Percentiles rank a stretch among this genome's conserved stretches.
Conservation (phyloP, 2,888 invertebrate genomes). For the Plagiodera versicolora region DNA sequence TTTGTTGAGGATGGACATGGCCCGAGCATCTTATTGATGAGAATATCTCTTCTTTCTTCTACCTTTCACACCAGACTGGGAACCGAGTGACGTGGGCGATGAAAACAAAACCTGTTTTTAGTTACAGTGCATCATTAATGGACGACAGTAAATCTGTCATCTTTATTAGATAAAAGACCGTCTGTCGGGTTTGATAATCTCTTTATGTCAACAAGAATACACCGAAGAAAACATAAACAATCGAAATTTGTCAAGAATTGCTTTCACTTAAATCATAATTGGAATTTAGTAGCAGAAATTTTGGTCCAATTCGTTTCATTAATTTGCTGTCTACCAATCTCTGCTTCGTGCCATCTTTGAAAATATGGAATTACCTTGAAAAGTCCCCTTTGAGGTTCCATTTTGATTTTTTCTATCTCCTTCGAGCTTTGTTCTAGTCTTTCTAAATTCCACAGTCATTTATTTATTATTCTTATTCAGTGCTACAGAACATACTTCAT, state of each 20-base stretch:
- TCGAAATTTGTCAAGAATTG: background rate
- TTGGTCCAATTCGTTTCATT: too few relatives aligned
- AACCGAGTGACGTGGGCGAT: slow-evolving; percentile 38
- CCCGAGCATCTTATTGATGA: background rate
- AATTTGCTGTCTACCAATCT: too few relatives aligned
- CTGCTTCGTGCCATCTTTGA: too few relatives aligned
- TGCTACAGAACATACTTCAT: too few relatives aligned
- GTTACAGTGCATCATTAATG: slow-evolving; percentile 43
- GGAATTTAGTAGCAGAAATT: too few relatives aligned
- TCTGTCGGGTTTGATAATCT: slow-evolving; percentile 36
- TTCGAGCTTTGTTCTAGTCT: too few relatives aligned
- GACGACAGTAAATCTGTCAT: slow-evolving; percentile 49
- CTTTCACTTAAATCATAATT: too few relatives aligned
- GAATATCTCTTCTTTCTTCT: slow-evolving; percentile 1
- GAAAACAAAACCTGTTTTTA: slow-evolving; percentile 43
- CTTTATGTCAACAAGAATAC: slow-evolving; percentile 27
- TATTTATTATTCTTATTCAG: too few relatives aligned
- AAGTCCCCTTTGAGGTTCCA: too few relatives aligned
- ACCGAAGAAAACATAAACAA: slow-evolving; percentile 21
- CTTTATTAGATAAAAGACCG: slow-evolving; percentile 47
- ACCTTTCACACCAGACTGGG: slow-evolving; percentile 2
- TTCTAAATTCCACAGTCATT: too few relatives aligned
- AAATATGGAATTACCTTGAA: too few relatives aligned
- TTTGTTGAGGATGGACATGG: slow-evolving; percentile 1
- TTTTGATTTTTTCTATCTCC: too few relatives aligned